Evolutionary conservation across 1,140 invertebrate genomes (phyloP).

Genomic region (Pogonomyrmex californicus): DNA sequence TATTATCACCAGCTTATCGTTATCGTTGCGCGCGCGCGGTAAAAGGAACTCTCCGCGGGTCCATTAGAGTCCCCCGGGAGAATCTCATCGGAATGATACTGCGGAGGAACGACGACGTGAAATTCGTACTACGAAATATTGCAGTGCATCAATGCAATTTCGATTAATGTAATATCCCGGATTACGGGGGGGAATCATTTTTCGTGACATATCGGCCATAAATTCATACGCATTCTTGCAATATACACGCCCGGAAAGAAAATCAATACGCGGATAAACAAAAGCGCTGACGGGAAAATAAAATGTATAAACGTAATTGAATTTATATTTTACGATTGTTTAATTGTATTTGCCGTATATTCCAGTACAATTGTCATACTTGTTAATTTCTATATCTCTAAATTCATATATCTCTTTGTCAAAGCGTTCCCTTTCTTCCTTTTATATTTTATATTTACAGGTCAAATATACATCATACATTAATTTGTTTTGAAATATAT

Average conservation of each 20-base stretch:
- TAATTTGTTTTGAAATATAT: conserved; percentile 4
- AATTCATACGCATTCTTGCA: not conserved
- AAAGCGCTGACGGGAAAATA: not conserved
- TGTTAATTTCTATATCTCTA: not conserved
- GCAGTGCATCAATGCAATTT: conserved; percentile 21
- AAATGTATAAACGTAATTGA: not conserved
- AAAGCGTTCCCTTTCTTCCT: not conserved
- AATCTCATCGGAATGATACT: conserved; percentile 23
- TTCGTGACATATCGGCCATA: not conserved
- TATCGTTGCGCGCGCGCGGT: conserved; percentile 57
- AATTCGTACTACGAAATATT: conserved; percentile 18
- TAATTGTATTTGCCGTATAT: not conserved
- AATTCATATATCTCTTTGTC: not conserved
- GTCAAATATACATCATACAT: not conserved
- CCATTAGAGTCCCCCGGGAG: conserved; percentile 50
- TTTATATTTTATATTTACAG: not conserved
- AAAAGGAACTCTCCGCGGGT: conserved; percentile 65
- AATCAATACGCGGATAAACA: conserved; percentile 15
- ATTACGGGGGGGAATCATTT: not conserved
- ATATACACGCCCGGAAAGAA: not conserved
- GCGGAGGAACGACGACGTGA: conserved; percentile 14
- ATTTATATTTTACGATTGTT: conserved; percentile 5
- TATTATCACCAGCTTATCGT: conserved; percentile 73
- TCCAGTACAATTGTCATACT: not conserved
- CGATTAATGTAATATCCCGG: conserved; percentile 17